These are phyloP conservation scores for Lamellibrachia satsuma DNA, from an alignment of 2,888 invertebrate species.

Conservation along the genomic window DNA sequence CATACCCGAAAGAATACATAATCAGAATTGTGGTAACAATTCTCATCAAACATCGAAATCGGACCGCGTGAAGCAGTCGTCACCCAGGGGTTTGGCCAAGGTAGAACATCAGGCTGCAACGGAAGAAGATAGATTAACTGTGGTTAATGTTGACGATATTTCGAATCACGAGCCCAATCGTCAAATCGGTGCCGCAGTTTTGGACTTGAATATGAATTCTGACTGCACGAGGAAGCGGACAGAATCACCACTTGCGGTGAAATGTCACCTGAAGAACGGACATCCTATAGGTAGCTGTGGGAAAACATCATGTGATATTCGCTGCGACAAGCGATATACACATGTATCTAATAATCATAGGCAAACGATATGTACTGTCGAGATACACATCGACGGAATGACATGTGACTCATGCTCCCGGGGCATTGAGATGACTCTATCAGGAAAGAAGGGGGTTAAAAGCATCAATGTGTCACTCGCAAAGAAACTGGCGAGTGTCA, in stretches of 20 bases:
- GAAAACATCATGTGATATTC: neutral
- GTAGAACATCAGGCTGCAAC: too few species aligned
- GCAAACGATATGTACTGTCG: neutral
- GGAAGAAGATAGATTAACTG: too few species aligned
- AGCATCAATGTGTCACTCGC: slow-evolving; percentile 66
- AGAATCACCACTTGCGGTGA: neutral
- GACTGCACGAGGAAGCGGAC: neutral
- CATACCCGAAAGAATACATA: neutral
- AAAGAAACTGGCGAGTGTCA: slow-evolving; percentile 51
- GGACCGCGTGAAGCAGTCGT: neutral
- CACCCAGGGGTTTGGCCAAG: neutral
- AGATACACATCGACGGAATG: slow-evolving; percentile 56
- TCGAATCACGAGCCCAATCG: neutral
- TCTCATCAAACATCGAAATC: neutral
- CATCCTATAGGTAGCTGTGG: neutral
- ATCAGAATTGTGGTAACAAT: neutral
- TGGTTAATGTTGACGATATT: neutral
- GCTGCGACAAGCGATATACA: neutral
- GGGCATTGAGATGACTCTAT: slow-evolving; percentile 49
- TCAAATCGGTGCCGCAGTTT: neutral
- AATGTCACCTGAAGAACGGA: neutral
- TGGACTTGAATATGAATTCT: too few species aligned
- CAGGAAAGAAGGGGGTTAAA: slow-evolving; percentile 47
- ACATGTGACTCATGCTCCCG: slow-evolving; percentile 59
- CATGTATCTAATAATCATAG: neutral